Conservation (phyloP, 1,140 invertebrate genomes). For the Papilio aristodemus region DNA sequence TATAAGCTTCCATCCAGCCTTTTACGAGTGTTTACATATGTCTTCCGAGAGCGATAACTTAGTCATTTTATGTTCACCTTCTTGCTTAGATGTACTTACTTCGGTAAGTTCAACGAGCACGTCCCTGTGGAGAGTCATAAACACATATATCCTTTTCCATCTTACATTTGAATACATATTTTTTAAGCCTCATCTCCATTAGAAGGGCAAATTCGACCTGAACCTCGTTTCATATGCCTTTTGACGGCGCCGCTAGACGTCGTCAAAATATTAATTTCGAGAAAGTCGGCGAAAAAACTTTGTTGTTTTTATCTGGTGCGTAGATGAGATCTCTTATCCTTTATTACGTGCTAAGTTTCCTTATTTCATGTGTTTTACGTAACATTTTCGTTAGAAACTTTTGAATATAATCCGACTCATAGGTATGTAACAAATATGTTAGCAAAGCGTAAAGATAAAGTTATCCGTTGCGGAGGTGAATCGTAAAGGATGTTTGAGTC, state of each 20-base stretch:
- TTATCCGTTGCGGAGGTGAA: conserved; percentile 42
- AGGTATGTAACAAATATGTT: background rate
- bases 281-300: conserved; percentile 23
- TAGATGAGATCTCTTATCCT: conserved; percentile 29
- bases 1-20: conserved; percentile 66
- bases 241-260: conserved; percentile 20
- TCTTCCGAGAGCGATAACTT: conserved; percentile 77
- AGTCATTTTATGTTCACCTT: conserved; percentile 78
- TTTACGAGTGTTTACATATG: conserved; percentile 73
- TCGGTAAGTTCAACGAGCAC: conserved; percentile 62
- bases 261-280: conserved; percentile 30
- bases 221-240: conserved; percentile 29
- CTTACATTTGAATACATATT: conserved; percentile 64
- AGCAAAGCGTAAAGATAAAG: conserved; percentile 22
- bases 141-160: conserved; percentile 70
- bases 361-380: conserved; percentile 20
- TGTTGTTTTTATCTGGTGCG: conserved; percentile 31
- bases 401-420: conserved; percentile 4
- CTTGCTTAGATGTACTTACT: conserved; percentile 60
- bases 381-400: conserved; percentile 15
- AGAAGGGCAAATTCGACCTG: conserved; percentile 35
- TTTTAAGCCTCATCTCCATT: conserved; percentile 42
- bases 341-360: conserved; percentile 31
- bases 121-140: conserved; percentile 69
- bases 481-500: conserved; percentile 55